Percentiles rank a stretch among this genome's conserved stretches.
These are phyloP conservation scores for Drosophila borealis DNA, from an alignment of 2,888 invertebrate genomes.

Conservation along the genomic window DNA sequence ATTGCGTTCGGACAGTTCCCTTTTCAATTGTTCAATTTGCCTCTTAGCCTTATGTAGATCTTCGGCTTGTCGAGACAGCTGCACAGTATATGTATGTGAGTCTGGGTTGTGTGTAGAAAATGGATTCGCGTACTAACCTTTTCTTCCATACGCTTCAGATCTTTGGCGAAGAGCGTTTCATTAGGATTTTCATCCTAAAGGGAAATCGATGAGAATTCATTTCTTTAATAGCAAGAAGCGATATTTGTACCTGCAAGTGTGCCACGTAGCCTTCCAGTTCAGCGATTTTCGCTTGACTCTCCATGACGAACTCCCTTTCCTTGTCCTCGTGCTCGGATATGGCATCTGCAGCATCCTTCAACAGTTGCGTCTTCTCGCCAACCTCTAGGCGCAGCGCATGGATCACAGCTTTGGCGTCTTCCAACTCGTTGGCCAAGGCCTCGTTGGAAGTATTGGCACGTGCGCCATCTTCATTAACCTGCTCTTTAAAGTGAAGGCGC, in stretches of 20 bases:
- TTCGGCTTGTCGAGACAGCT: neutral
- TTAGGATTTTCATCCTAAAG: neutral
- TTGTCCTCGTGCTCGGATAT: conserved; percentile 7
- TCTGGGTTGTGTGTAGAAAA: neutral
- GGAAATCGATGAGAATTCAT: neutral
- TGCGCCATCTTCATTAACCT: neutral
- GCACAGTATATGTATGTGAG: too few species aligned
- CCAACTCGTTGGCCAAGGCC: neutral
- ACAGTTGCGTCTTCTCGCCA: neutral
- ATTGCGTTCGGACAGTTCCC: neutral
- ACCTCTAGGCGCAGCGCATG: neutral
- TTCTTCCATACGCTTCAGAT: neutral
- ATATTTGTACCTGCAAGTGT: neutral
- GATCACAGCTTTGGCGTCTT: neutral
- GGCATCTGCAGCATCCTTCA: neutral
- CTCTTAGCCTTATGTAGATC: neutral
- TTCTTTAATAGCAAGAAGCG: neutral
- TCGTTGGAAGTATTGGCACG: neutral
- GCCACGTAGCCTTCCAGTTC: neutral
- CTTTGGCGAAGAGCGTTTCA: neutral
- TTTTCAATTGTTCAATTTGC: neutral
- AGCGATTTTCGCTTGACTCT: neutral
- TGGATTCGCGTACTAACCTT: neutral
- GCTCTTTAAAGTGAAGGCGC: conserved; percentile 1
- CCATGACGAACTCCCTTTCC: neutral